These are phyloP conservation scores for Neoscelio sp. DNA, from an alignment of 2,888 invertebrate species.

Conservation along the genomic window DNA sequence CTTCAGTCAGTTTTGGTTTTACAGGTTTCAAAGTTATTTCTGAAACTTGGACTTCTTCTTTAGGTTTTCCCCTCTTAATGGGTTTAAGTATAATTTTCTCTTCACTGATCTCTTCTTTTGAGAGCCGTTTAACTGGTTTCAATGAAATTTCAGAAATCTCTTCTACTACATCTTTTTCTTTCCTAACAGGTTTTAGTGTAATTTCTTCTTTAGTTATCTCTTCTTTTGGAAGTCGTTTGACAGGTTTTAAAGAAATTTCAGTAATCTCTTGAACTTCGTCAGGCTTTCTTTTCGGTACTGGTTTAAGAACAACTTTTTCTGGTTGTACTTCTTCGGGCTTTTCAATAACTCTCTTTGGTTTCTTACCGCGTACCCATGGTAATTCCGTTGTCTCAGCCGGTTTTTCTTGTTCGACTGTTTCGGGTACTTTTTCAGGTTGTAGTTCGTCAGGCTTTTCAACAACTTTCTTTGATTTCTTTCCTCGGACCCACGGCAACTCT, in stretches of 20 bases:
- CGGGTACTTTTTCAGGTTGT: conserved; percentile 62
- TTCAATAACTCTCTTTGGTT: conserved; percentile 64
- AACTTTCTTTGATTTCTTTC: conserved; percentile 70
- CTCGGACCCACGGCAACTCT: conserved; percentile 73
- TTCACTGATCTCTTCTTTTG: no score
- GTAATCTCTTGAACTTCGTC: neutral
- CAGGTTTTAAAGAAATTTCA: conserved; percentile 57
- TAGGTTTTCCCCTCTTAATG: no score
- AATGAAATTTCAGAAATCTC: conserved; percentile 80
- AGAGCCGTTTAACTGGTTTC: conserved; percentile 78
- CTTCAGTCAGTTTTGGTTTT: conserved; percentile 24
- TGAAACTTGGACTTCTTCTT: neutral
- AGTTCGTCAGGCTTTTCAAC: conserved; percentile 49
- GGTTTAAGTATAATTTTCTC: no score
- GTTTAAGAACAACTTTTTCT: conserved; percentile 22
- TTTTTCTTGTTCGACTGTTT: conserved; percentile 71
- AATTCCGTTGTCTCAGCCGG: conserved; percentile 70
- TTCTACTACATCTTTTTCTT: no score
- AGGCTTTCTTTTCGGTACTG: conserved; percentile 6
- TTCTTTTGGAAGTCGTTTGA: conserved; percentile 70
- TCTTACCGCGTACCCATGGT: conserved; percentile 75
- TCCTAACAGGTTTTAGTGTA: conserved; percentile 71
- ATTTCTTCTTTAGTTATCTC: conserved; percentile 80
- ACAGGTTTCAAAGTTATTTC: conserved; percentile 39
- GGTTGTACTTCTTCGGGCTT: neutral